Base-by-base conservation (phyloP, 2,888 invertebrate genomes). In the Periphyllus acericola region DNA sequence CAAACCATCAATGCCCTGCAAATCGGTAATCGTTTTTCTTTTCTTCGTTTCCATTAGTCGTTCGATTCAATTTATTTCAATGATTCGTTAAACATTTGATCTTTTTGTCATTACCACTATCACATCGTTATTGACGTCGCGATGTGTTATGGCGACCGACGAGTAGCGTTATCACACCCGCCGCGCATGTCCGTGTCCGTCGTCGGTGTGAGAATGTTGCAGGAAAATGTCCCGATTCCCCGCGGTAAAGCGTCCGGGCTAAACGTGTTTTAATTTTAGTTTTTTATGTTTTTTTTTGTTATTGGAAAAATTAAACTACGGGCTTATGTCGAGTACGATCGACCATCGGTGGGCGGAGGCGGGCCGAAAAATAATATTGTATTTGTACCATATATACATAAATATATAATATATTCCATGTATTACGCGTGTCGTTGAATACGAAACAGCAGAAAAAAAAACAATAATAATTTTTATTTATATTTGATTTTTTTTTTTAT, bases 331-430 rank as follows among this genome's bases (percentile, higher is more conserved):
- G 25, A 68, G 55, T 3, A 68, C 68, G 17, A 71, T 71, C 32
- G 71, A 68, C n/a, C n/a, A 9, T 68, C 32, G 71, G 29, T 32
- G 71, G 29, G 17, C 25, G 32, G 32, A 2, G 32, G 29, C 3
- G 68, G 68, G 1, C 29, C 29, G 4, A 29, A n/a, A 68, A 68
- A 68, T 68, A 29, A 29, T 68, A 29, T n/a, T 68, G 0, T 68
- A 68, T 68, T 60, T 60, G 60, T 60, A 60, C 25, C 60, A 25
- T 60, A 60, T 60, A 46, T 17, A 52, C 9, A 52, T 52, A 6
- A 52, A 6, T 71, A n/a, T 29, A 74, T 89, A 74, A 90, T 11
- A 89, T 90, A 17, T 32, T 25, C 17, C 5, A 68, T 32, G 29
- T 71, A 29, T 71, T 71, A 71, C 29, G 71, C 71, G 71, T 29